Base-by-base conservation (phyloP, 1,140 invertebrate species). In the Platorchestia sp. region DNA sequence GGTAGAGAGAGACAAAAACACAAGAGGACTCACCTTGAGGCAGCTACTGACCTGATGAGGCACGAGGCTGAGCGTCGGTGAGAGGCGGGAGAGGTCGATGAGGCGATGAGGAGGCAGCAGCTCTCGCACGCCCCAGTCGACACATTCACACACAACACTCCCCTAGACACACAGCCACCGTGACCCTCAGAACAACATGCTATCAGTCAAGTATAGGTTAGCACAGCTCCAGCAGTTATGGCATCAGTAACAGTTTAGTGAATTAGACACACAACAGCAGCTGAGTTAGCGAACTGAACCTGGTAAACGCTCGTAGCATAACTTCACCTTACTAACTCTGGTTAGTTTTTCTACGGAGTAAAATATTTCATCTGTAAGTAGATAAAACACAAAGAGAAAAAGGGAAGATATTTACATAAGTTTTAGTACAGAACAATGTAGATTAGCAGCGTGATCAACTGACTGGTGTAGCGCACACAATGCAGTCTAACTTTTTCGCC, bases 101-200 rank as follows among this genome's bases (percentile, higher is more conserved):
- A 89, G 87, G 87, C 43, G 87, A 3, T 89, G 87, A 42, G 87
- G 43, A 89, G 87, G 41, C 41, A 89, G 41, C 87, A 7, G 41
- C 41, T 89, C 87, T 42, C 87, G n/a, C 87, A 89, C 87, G n/a
- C 87, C 87, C 87, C 87, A 89, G 87, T 89, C 87, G 87, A 89
- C 43, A 89, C 87, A 89, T 41, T 42, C 87, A 44, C 87, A 42
- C 43, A 89, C 5, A 5, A 89, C 43, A 89, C 43, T 10, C 87
- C 41, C 43, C 87, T 89, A 89, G 16, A 89, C 87, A 51, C 47
- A 75, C 87, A 89, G 87, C 87, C 41, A 41, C 87, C 87, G 41
- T 5, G 3, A 75, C 59, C 43, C 41, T 89, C 43, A 89, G 87
- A 41, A 89, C 5, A 89, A 42, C 87, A 89, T 41, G 87, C 43